Evolutionary conservation across 1,140 invertebrate genomes (phyloP), one percentile per base, ranked within the genome.

Genomic region (Thalassaphorura encarpata): DNA sequence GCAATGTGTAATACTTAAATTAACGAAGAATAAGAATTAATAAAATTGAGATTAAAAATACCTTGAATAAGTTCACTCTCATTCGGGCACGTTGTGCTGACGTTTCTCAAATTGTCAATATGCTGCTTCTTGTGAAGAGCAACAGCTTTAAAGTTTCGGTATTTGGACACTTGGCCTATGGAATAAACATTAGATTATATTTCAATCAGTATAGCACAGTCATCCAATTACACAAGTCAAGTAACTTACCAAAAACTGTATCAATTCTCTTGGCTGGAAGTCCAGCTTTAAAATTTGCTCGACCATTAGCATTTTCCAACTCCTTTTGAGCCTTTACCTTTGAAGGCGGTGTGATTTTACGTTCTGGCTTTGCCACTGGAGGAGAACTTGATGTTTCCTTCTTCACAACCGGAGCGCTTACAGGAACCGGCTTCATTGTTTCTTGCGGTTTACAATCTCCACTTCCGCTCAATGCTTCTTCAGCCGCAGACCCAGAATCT

Each of bases 1-100:
- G 6, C 16, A 54, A 54, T 18, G 11, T 52, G 45, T 19, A 15
- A 54, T 13, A 21, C 6, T 16, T 45, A 41, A 45, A 52, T 15
- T 52, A 26, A 45, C 23, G 11, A 36, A 11, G n/a, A 36, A n/a
- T 36, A 11, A 36, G n/a, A 11, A n/a, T 11, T 36, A 36, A 36
- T 36, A 11, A 36, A 11, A n/a, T n/a, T n/a, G n/a, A 36, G 33
- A 36, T n/a, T 36, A 11, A 11, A 36, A 36, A 6, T 73, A 86
- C 84, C 84, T 70, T 88, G 85, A 70, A 96, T 92, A 41, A 89
- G 85, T 73, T 96, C 88, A 70, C 89, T 92, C 71, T 96, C 91
- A 26, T 89, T 88, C 3, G 90, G 87, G 66, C 95, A 84, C 67
- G 90, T 90, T 41, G 87, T 80, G 70, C 87, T 90, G 6, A 96